A percentile compares a stretch with the other conserved stretches of the same genome.
These are phyloP conservation scores for Hexactinellida sp. DNA, from an alignment of 37 sponge, comb jelly and placozoan genomes.

Conservation along the genomic window DNA sequence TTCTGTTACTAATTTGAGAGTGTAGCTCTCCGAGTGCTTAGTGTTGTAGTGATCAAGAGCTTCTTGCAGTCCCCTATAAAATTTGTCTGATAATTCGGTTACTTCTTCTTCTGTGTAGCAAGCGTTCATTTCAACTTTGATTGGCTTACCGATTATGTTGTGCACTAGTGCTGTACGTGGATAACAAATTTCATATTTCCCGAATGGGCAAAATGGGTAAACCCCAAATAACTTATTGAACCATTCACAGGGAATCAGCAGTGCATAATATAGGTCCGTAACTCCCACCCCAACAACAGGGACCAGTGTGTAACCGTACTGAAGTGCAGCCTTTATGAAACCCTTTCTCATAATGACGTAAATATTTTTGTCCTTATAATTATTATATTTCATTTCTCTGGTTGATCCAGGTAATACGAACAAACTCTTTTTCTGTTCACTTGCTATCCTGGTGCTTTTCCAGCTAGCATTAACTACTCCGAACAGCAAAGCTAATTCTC, in stretches of 20 bases:
- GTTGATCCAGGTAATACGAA: neutral
- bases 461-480: conserved; percentile 3
- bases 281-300: neutral
- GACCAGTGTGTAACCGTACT: neutral
- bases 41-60: neutral
- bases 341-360: conserved; percentile 7
- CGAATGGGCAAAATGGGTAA: neutral
- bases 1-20: neutral
- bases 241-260: neutral
- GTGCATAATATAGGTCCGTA: neutral
- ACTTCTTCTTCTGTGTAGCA: neutral
- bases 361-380: neutral
- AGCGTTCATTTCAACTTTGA: neutral
- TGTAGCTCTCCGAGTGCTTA: neutral
- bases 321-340: neutral
- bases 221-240: neutral
- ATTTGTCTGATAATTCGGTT: neutral
- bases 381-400: neutral
- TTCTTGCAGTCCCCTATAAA: neutral
- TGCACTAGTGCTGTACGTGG: neutral
- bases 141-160: conserved; percentile 12
- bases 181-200: neutral
- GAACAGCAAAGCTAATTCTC: neutral
- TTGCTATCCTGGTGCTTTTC: neutral
- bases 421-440: neutral